These are phyloP conservation scores for Myocastor coypus DNA, from an alignment of 2,113 vertebrate species.

Conservation along the genomic window DNA sequence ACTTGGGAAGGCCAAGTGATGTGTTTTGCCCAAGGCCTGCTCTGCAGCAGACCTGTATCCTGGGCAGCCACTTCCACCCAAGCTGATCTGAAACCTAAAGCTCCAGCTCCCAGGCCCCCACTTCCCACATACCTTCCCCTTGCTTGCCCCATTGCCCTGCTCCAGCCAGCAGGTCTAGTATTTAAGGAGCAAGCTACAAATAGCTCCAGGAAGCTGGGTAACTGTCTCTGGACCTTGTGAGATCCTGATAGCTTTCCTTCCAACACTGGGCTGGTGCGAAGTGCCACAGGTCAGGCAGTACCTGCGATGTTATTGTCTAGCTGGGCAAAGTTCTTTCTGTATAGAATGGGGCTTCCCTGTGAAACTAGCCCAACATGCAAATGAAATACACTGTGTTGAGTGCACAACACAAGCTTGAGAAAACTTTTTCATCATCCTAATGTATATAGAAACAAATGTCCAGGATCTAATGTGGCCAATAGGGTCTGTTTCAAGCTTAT, in stretches of 20 bases:
- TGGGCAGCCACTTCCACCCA: neutral
- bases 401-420: neutral
- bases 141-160: rapidly evolving
- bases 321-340: neutral
- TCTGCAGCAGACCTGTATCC: neutral
- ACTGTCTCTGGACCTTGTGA: neutral
- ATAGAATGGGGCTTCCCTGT: neutral
- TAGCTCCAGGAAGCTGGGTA: neutral
- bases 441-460: neutral
- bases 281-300: neutral
- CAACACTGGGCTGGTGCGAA: neutral
- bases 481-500: neutral
- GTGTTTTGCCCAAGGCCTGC: neutral
- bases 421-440: neutral
- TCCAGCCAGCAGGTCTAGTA: neutral
- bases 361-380: neutral
- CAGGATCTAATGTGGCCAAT: neutral
- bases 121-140: too few relatives aligned
- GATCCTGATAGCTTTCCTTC: neutral
- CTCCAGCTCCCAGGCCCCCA: rapidly evolving
- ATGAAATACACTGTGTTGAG: neutral
- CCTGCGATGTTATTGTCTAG: neutral
- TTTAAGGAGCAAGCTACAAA: neutral
- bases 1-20: neutral
- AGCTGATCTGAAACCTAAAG: neutral